These are phyloP conservation scores for Sylvilagus floridanus DNA, from an alignment of 2,797 vertebrate species.

Conservation along the genomic window DNA sequence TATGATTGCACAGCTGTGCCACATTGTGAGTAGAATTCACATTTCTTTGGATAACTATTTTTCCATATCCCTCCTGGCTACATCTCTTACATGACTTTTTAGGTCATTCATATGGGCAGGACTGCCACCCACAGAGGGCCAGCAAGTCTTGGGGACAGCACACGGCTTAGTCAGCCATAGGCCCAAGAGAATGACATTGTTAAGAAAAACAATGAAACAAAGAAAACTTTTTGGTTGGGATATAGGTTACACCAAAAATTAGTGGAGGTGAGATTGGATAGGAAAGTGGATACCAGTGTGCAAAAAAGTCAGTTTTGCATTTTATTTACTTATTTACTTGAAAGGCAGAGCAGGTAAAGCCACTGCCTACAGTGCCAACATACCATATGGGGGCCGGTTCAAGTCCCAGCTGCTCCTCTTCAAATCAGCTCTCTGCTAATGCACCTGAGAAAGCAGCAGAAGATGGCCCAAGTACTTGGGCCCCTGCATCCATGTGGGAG, in stretches of 20 bases:
- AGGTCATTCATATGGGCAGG: background rate
- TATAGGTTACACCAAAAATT: background rate
- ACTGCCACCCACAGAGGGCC: background rate
- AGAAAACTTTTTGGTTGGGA: background rate
- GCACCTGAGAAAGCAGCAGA: too few species aligned
- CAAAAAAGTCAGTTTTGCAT: background rate
- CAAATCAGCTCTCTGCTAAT: too few species aligned
- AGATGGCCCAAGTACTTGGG: too few species aligned
- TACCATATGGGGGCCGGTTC: too few species aligned
- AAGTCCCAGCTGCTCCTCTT: too few species aligned
- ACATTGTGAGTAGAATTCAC: background rate
- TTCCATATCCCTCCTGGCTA: background rate
- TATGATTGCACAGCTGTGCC: background rate
- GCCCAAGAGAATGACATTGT: accelerated
- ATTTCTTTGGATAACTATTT: slow-evolving; percentile 29
- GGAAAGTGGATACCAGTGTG: background rate
- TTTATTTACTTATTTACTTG: too few species aligned
- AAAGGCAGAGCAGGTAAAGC: too few species aligned
- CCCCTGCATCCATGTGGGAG: too few species aligned
- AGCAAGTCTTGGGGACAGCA: background rate
- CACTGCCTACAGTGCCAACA: too few species aligned
- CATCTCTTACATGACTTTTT: background rate
- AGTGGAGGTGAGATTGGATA: background rate
- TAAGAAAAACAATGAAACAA: background rate
- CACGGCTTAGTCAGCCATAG: too few species aligned